Conservation (phyloP, 2,113 vertebrate species). For the Recurvirostra avosetta region DNA sequence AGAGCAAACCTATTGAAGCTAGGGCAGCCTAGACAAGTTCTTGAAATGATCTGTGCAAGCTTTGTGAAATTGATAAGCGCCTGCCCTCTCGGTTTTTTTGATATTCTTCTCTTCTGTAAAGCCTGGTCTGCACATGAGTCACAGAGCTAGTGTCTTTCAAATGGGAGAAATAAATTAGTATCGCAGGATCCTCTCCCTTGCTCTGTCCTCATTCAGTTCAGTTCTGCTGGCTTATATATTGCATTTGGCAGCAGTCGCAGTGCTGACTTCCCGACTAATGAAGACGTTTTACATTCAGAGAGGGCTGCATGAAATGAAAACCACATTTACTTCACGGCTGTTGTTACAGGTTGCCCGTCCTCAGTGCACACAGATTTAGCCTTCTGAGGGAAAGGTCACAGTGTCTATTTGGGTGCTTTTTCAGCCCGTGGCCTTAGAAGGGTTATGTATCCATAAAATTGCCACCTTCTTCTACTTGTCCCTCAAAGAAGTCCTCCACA, state of each 20-base stretch:
- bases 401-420: neutral
- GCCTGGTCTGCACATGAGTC: neutral
- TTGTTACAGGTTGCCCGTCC: slow-evolving; percentile 12
- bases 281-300: slow-evolving; percentile 49
- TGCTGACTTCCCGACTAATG: slow-evolving; percentile 53
- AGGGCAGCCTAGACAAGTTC: neutral
- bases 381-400: slow-evolving; percentile 11
- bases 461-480: neutral
- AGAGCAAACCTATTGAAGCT: neutral
- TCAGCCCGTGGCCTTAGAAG: neutral
- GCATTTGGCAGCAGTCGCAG: slow-evolving; percentile 51
- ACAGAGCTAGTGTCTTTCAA: neutral
- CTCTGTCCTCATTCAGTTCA: slow-evolving; percentile 22
- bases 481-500: slow-evolving; percentile 27
- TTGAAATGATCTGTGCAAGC: neutral
- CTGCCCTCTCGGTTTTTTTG: neutral
- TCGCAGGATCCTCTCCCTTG: neutral
- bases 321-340: neutral
- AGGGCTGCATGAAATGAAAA: slow-evolving; percentile 41
- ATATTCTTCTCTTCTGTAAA: neutral
- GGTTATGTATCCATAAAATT: neutral
- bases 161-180: neutral
- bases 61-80: neutral
- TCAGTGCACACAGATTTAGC: neutral
- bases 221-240: slow-evolving; percentile 37